Evolutionary conservation across 2,888 invertebrate species (phyloP), one percentile per base, ranked within the genome.

Genomic region (Galerucella nymphaeae): DNA sequence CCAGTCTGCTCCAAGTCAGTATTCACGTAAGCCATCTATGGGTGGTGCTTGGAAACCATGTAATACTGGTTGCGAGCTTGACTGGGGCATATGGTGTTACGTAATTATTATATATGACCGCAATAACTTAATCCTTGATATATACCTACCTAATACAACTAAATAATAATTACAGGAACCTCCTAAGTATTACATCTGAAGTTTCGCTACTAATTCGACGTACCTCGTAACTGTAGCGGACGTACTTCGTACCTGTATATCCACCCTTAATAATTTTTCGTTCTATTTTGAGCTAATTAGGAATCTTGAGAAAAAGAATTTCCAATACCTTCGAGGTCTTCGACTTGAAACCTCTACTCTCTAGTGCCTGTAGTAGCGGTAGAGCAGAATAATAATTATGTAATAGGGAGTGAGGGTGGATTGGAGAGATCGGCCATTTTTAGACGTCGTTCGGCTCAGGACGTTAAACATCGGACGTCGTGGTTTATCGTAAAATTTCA

Each of bases 341-440:
- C 57, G 23, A 59, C 65, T 48, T 18, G n/a, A n/a, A 59, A 70
- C 30, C 72, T 61, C 69, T 53, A 72, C n/a, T n/a, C n/a, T n/a
- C n/a, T n/a, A n/a, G 65, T 42, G 59, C 68, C 72, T 57, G 9
- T 53, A 30, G 30, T 8, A 16, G 68, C 65, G 65, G 67, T 71
- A 55, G 55, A 70, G 71, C 61, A 53, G 53, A 69, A 48, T 53
- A 38, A 69, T 62, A 74, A 77, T 78, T 78, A 74, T 73, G 71
- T 78, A 78, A 78, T 71, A 65, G 64, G 65, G 30, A 61, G 73
- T 72, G 80, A 79, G 82, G 83, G 82, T 82, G 81, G 81, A 77
- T 76, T 76, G 75, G 73, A 75, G 73, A 75, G 70, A 77, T 78
- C 83, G 79, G 78, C 79, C 81, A 80, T 80, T 77, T 77, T 78